Evolutionary conservation across 2,797 vertebrate genomes (phyloP), one percentile per base, ranked within the genome.

Genomic region (Eulemur mongoz): DNA sequence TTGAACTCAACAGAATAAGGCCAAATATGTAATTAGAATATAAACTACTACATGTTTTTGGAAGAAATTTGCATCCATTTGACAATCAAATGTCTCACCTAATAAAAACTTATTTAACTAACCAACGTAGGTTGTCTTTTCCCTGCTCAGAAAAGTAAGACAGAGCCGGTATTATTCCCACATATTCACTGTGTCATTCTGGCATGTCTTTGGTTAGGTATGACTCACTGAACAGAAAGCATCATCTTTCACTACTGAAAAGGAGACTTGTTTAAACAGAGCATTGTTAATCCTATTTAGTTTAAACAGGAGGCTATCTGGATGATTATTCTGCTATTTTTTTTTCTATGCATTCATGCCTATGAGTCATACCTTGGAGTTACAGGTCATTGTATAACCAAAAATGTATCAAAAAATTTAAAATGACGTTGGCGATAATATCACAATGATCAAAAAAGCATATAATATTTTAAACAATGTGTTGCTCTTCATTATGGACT

Each of bases 201-300:
- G 23, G 32, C 67, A 45, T 45, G 76, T 50, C 81, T 94, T 95
- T 83, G 48, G 32, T 92, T 70, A 65, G n/a, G 0, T 35, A 57
- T 97, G 96, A 97, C 20, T 96, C 96, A 97, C 50, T 90, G 54
- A 92, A 93, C 75, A 97, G 92, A 96, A 97, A 98, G 93, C 45
- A 35, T 94, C 70, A 54, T 43, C 79, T 95, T 98, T 98, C 94
- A 97, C 85, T 48, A 91, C 50, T 61, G 87, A 93, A 97, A 97
- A 75, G 89, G 75, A 82, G 78, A 59, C 81, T 17, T 94, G 94
- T 97, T 97, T 90, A 84, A 87, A 89, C 88, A 97, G 38, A 90
- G 23, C 15, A 23, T 93, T 70, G 87, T 93, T 98, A 97, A 96
- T 97, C 43, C 38, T 25, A 80, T 65, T 97, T 94, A 79, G 48